A percentile compares a stretch with the other conserved stretches of the same genome.
phyloP scores from a whole-genome alignment of 2,797 vertebrate species.

The Euphonia xanthogaster region DNA sequence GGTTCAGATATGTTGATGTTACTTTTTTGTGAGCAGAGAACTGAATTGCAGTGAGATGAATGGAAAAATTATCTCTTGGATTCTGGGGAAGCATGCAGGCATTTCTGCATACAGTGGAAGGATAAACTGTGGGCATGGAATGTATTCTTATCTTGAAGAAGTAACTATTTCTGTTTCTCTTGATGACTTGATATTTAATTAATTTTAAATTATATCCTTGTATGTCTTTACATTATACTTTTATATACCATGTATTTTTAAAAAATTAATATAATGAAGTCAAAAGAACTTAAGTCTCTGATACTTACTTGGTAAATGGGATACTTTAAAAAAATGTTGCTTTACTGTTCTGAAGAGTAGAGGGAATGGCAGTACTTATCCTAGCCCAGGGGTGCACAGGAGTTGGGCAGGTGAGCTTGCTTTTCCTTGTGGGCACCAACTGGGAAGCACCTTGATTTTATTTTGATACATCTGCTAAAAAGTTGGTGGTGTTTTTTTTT shows the following conservation, averaged over 20 bases:
- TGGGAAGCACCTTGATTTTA: neutral
- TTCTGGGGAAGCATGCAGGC: neutral
- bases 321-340: neutral
- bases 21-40: neutral
- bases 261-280: neutral
- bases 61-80: neutral
- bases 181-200: neutral
- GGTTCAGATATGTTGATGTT: neutral
- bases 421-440: neutral
- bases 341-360: neutral
- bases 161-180: neutral
- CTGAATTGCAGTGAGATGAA: neutral
- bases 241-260: neutral
- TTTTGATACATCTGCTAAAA: neutral
- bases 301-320: neutral
- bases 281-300: neutral
- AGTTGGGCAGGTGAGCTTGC: neutral
- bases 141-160: neutral
- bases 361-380: neutral
- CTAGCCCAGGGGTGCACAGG: neutral
- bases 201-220: neutral
- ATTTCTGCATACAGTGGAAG: neutral
- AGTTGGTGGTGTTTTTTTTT: accelerated
- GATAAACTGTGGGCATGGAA: neutral
- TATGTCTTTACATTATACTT: neutral